These are phyloP conservation scores for Amblyopsis rosae DNA, from an alignment of 2,113 vertebrate species.

Conservation along the genomic window DNA sequence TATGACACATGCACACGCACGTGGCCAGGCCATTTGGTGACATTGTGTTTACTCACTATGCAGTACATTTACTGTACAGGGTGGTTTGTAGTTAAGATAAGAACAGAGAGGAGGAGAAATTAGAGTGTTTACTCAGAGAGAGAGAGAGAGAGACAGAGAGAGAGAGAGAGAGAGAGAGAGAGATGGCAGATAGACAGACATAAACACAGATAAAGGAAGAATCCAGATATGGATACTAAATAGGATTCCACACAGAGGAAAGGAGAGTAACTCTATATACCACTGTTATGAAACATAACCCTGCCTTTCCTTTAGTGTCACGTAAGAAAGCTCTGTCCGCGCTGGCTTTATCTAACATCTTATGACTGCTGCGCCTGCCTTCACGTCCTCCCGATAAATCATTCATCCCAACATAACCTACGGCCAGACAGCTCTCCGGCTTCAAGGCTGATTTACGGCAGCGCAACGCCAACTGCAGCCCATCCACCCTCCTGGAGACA, in stretches of 20 bases:
- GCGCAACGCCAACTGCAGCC: slow-evolving; percentile 26
- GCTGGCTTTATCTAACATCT: slow-evolving; percentile 36
- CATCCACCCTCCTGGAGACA: slow-evolving; percentile 24
- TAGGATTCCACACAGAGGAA: slow-evolving; percentile 32
- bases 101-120: neutral
- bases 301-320: slow-evolving; percentile 35
- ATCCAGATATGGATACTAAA: slow-evolving; percentile 10
- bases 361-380: slow-evolving; percentile 17
- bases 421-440: slow-evolving; percentile 26
- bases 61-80: neutral
- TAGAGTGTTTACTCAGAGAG: neutral
- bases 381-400: slow-evolving; percentile 37
- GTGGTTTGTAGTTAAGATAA: neutral
- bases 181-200: neutral
- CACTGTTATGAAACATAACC: slow-evolving; percentile 27
- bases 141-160: too few species aligned
- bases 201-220: slow-evolving; percentile 13
- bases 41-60: neutral
- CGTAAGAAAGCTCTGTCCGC: slow-evolving; percentile 31
- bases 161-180: slow-evolving; percentile 7
- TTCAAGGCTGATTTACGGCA: slow-evolving; percentile 21
- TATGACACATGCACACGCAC: neutral
- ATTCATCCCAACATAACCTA: slow-evolving; percentile 44
- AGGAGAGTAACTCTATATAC: slow-evolving; percentile 1
- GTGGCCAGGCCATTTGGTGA: neutral